Percentiles rank a stretch among this genome's conserved stretches.
Conservation (phyloP, 2,113 vertebrate species). For the Seriola rivoliana region DNA sequence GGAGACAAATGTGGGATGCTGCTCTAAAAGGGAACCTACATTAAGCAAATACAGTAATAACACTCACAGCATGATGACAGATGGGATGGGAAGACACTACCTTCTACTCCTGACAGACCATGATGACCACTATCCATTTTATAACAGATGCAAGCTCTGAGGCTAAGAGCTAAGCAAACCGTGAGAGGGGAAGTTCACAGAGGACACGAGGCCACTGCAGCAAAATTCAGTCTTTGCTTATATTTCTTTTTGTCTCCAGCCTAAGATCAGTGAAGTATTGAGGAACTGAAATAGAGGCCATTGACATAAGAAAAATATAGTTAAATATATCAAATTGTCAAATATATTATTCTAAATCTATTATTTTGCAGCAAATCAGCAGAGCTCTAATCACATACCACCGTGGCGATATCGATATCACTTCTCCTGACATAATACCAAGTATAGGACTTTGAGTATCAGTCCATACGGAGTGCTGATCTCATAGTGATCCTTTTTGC, state of each 20-base stretch:
- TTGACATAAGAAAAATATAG: background rate
- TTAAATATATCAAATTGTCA: background rate
- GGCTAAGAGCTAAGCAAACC: background rate
- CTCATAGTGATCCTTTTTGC: background rate
- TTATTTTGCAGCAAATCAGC: background rate
- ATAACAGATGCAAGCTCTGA: conserved; percentile 7
- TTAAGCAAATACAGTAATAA: conserved; percentile 35
- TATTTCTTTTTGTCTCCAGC: background rate
- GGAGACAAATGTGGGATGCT: conserved; percentile 18
- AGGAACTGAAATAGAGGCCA: background rate
- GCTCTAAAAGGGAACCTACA: conserved; percentile 15
- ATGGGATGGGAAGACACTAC: conserved; percentile 38
- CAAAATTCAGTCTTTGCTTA: background rate
- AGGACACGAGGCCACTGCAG: background rate
- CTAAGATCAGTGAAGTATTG: background rate
- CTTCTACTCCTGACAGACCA: conserved; percentile 34
- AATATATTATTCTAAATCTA: background rate
- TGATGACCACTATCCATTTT: conserved; percentile 50
- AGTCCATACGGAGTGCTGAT: background rate
- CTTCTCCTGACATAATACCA: background rate
- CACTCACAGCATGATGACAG: conserved; percentile 44
- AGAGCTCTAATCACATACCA: too few relatives aligned
- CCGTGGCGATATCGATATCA: too few relatives aligned
- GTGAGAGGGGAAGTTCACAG: background rate
- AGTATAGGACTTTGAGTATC: background rate